Conservation (phyloP, 2,888 invertebrate species). For the Harpalus rufipes region DNA sequence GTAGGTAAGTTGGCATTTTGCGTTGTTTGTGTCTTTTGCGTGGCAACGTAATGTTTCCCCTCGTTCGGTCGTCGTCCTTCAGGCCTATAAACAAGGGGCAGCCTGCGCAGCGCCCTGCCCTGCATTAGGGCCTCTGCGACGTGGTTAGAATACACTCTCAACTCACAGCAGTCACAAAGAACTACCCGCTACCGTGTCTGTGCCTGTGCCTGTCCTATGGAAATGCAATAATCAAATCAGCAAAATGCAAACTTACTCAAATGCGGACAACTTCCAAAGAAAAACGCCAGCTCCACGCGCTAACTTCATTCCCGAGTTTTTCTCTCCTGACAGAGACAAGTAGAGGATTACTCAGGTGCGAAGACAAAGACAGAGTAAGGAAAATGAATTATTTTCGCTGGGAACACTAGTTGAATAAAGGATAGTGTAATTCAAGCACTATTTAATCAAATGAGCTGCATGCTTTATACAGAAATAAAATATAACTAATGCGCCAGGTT, state of each 20-base stretch:
- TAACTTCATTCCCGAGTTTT: constrained; percentile 41
- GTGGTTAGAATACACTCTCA: constrained; percentile 24
- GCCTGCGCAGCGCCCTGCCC: background rate
- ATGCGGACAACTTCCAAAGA: constrained; percentile 35
- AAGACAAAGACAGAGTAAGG: constrained; percentile 3
- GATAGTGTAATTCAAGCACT: constrained; percentile 2
- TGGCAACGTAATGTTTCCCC: background rate
- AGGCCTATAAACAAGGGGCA: constrained; percentile 14
- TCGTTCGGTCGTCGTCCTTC: background rate
- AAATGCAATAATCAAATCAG: constrained; percentile 53
- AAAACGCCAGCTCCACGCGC: constrained; percentile 24
- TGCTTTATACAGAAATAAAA: background rate
- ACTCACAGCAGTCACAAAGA: constrained; percentile 29
- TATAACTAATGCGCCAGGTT: background rate
- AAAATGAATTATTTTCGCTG: constrained; percentile 33
- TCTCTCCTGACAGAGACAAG: constrained; percentile 22
- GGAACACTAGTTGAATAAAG: constrained; percentile 35
- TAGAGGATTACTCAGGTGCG: constrained; percentile 24
- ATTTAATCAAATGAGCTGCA: constrained; percentile 2
- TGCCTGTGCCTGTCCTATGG: constrained; percentile 21
- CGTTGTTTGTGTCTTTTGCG: too few relatives aligned
- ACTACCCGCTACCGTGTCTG: background rate
- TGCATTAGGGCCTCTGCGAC: constrained; percentile 32
- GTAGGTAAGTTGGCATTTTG: too few relatives aligned
- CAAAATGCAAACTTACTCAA: constrained; percentile 48